Evolutionary conservation across 2,797 vertebrate species (phyloP), one percentile per base, ranked within the genome.

Genomic region (Semotilus atromaculatus): DNA sequence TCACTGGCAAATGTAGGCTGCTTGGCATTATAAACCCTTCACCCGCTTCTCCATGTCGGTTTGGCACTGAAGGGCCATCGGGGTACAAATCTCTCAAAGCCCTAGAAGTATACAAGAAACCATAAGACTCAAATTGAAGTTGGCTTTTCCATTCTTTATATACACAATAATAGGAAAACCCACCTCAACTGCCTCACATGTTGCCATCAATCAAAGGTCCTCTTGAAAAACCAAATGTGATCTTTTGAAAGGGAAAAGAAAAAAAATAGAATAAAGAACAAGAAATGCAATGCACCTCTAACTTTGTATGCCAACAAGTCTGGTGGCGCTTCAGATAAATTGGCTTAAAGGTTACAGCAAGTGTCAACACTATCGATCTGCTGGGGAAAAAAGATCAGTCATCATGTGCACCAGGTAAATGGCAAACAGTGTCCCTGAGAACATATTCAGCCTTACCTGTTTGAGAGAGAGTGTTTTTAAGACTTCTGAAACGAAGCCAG

Each of bases 321-420:
- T 18, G 3, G 23, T 34, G 14, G 85, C 71, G 81, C 31, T 4
- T 89, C 89, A 90, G 89, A 62, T 14, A 6, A 21, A 74, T 87
- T 89, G 88, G 88, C 88, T 90, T 90, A 45, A 88, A 85, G 38
- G 7, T 70, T 68, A 7, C 26, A 40, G 7, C 31, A 67, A 64
- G 1, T 0, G 73, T 90, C 89, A 88, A 84, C 89, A 90, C 18
- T n/a, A 71, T 89, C 89, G 88, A 79, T 89, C 89, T 89, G 89
- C 77, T 85, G 89, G 89, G 89, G 89, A 90, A 90, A 90, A 90
- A 90, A 90, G 85, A 67, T 40, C 3, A 45, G 86, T 89, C 88
- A 90, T 87, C 89, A 85, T 51, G 45, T 58, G 70, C 88, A 86
- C 81, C 73, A 23, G 0, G 19, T 16, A 34, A 79, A 64, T 16